Conservation (phyloP, 2,797 vertebrate species). For the Paedocypris micromegethes region DNA sequence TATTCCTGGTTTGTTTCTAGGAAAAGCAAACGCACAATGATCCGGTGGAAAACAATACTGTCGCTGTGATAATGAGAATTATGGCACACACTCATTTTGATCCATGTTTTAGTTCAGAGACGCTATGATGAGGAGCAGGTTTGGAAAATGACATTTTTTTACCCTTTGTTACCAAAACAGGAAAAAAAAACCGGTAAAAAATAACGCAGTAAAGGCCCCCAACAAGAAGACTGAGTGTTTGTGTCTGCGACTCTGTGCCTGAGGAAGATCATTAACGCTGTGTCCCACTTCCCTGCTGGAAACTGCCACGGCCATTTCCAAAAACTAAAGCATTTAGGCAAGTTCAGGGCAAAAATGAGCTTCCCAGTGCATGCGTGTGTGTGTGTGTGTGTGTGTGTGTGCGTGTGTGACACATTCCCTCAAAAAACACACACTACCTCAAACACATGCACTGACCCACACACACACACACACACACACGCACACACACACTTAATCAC, state of each 20-base stretch:
- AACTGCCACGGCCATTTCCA: conserved; percentile 53
- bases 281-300: conserved; percentile 61
- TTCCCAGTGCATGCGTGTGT: not conserved
- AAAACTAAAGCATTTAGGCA: conserved; percentile 61
- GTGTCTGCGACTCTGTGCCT: conserved; percentile 63
- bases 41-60: conserved; percentile 26
- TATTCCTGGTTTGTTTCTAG: conserved; percentile 24
- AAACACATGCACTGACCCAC: too few relatives aligned
- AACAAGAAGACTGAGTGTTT: conserved; percentile 42
- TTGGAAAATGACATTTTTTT: conserved; percentile 36
- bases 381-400: conserved; percentile 17
- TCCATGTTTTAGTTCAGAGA: conserved; percentile 38
- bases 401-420: not conserved
- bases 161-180: conserved; percentile 34
- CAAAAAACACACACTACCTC: too few relatives aligned
- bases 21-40: conserved; percentile 35
- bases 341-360: conserved; percentile 43
- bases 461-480: too few relatives aligned
- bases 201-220: conserved; percentile 36
- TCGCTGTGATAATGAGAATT: conserved; percentile 30
- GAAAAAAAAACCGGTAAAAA: conserved; percentile 34
- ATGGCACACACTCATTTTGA: conserved; percentile 19
- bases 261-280: conserved; percentile 70
- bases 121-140: conserved; percentile 14
- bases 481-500: too few relatives aligned